Evolutionary conservation across 2,113 vertebrate genomes (phyloP), one percentile per base, ranked within the genome.

Genomic region (Lethenteron reissneri): DNA sequence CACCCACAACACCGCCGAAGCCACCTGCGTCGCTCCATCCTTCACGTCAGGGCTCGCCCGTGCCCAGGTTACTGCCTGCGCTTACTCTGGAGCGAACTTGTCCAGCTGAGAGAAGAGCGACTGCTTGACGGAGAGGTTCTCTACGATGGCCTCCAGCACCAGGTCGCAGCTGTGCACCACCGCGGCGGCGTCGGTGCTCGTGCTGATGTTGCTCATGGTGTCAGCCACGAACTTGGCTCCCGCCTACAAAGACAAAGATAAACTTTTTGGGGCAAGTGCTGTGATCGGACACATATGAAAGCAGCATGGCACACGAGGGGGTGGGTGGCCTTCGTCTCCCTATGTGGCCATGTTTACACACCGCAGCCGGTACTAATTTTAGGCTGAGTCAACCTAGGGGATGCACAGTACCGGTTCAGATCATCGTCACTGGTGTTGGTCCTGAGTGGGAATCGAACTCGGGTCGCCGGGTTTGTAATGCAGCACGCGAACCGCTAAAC

Each of bases 121-220:
- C 13, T 83, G 88, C 77, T 97, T 99, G 72, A 89, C 57, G 60
- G 85, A 78, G 11, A 90, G 73, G 70, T 95, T 96, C 82, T 99
- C 92, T 75, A 96, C 83, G 7, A 97, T 90, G 77, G 94, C 94
- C 77, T 99, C 94, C 79, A 99, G 74, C 75, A 97, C 87, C 17
- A 99, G 83, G 79, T 99, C 92, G 0, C 87, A 83, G 75, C 81
- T 80, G 75, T 87, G 82, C 17, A 85, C 85, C 1, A 82, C 85
- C 1, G 88, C 76, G 0, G 75, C 83, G 0, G 86, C 82, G 1
- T 97, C 90, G 1, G 87, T 85, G 56, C 81, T 87, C 6, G 78
- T 84, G 0, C 85, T 82, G 25, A 97, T 72, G 58, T 83, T 90
- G 77, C 84, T 79, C 72, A 95, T 71, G 4, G 85, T 81, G 75